These are phyloP conservation scores for Aphodius sticticus DNA, from an alignment of 2,888 invertebrate species.

Conservation along the genomic window DNA sequence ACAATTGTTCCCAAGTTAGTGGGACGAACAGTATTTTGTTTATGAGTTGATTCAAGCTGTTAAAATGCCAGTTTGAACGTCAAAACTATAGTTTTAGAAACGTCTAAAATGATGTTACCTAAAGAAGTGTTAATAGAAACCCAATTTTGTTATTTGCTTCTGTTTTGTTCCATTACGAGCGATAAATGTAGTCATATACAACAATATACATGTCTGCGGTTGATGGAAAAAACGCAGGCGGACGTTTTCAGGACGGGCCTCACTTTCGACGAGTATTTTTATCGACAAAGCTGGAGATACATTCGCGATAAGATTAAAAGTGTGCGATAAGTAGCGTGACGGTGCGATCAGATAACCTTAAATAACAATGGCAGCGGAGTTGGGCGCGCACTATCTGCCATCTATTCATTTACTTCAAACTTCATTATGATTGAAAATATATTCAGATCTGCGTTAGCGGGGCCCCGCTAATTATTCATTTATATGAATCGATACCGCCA, in stretches of 20 bases:
- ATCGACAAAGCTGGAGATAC: constrained; percentile 40
- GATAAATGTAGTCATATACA: neutral
- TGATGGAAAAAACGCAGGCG: constrained; percentile 6
- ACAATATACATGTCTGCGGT: neutral
- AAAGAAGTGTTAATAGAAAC: neutral
- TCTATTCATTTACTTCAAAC: constrained; percentile 48
- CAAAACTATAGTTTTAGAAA: too few species aligned
- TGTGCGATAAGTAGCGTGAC: constrained; percentile 45
- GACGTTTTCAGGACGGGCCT: constrained; percentile 25
- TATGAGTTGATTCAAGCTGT: neutral
- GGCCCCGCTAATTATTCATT: constrained; percentile 35
- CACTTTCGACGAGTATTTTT: constrained; percentile 31
- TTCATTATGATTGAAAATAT: constrained; percentile 45
- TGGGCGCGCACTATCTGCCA: constrained; percentile 45
- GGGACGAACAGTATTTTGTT: neutral
- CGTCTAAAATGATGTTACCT: neutral
- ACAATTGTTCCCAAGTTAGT: neutral
- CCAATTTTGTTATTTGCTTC: neutral
- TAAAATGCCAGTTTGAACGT: neutral
- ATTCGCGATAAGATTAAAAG: constrained; percentile 42
- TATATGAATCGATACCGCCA: neutral
- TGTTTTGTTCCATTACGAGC: neutral
- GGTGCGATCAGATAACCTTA: constrained; percentile 47
- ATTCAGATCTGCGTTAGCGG: constrained; percentile 34
- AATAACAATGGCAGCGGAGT: constrained; percentile 46